These are phyloP conservation scores for Macrosteles quadrilineatus DNA, from an alignment of 1,140 invertebrate genomes.

Conservation along the genomic window DNA sequence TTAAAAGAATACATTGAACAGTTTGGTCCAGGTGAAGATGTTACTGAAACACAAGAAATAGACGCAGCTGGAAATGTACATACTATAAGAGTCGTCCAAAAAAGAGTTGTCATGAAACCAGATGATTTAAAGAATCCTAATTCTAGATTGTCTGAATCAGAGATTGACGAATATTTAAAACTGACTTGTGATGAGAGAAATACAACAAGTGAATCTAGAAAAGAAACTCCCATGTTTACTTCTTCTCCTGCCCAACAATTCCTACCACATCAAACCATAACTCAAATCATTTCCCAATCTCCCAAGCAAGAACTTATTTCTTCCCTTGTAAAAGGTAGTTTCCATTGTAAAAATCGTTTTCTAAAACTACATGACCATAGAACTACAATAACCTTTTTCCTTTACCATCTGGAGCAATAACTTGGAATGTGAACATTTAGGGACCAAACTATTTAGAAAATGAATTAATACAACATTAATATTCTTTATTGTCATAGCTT, in stretches of 20 bases:
- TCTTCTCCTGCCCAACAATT: constrained; percentile 29
- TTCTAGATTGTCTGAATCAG: constrained; percentile 38
- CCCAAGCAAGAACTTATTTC: constrained; percentile 34
- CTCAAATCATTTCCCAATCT: constrained; percentile 32
- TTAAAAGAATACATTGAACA: constrained; percentile 54
- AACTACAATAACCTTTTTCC: too few relatives aligned
- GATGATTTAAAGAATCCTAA: constrained; percentile 42
- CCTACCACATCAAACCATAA: constrained; percentile 31
- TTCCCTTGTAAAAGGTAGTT: constrained; percentile 39
- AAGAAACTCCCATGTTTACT: neutral
- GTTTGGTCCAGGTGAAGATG: constrained; percentile 56
- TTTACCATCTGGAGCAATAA: too few relatives aligned
- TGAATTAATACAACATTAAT: too few relatives aligned
- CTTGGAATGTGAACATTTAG: too few relatives aligned
- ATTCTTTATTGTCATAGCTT: too few relatives aligned
- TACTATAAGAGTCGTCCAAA: constrained; percentile 54
- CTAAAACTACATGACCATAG: neutral
- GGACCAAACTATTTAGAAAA: too few relatives aligned
- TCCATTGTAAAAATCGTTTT: constrained; percentile 28
- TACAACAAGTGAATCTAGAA: neutral
- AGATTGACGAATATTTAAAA: constrained; percentile 44
- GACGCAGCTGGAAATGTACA: constrained; percentile 57
- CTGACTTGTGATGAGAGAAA: constrained; percentile 32
- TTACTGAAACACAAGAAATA: constrained; percentile 52
- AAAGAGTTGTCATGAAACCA: constrained; percentile 52